These are phyloP conservation scores for Ypsolopha scabrella DNA, from an alignment of 2,888 invertebrate species.

Conservation along the genomic window DNA sequence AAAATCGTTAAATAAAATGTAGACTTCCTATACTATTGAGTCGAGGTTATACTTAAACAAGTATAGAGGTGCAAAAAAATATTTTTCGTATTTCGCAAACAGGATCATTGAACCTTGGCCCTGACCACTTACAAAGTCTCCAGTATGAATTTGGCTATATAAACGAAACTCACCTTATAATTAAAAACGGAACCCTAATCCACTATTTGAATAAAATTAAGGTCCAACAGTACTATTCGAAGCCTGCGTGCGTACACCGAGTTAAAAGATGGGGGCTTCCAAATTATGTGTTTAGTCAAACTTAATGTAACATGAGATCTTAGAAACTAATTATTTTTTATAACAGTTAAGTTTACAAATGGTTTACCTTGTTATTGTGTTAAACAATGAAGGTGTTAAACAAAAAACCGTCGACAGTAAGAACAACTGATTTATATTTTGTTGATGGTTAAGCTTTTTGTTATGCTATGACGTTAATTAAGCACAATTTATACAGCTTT, in stretches of 20 bases:
- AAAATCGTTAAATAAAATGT: no score
- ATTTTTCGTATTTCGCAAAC: no score
- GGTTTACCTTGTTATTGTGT: not conserved
- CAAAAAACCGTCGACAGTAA: not conserved
- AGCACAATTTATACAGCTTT: no score
- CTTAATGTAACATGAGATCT: constrained; percentile 28
- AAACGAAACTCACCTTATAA: no score
- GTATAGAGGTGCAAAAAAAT: no score
- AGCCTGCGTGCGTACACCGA: constrained; percentile 29
- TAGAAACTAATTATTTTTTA: constrained; percentile 32
- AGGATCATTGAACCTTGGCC: no score
- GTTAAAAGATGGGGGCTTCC: constrained; percentile 35
- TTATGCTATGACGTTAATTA: no score
- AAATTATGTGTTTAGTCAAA: constrained; percentile 38
- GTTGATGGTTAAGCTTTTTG: no score
- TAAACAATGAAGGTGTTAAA: not conserved
- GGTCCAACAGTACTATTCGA: not conserved
- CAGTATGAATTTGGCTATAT: no score
- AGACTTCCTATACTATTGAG: no score
- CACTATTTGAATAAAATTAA: not conserved
- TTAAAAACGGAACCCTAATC: not conserved
- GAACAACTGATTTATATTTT: not conserved
- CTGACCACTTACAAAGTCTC: no score
- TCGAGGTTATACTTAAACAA: no score
- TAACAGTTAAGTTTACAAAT: constrained; percentile 13